Evolutionary conservation across 2,797 vertebrate species (phyloP).

Genomic region (Chiloscyllium punctatum): DNA sequence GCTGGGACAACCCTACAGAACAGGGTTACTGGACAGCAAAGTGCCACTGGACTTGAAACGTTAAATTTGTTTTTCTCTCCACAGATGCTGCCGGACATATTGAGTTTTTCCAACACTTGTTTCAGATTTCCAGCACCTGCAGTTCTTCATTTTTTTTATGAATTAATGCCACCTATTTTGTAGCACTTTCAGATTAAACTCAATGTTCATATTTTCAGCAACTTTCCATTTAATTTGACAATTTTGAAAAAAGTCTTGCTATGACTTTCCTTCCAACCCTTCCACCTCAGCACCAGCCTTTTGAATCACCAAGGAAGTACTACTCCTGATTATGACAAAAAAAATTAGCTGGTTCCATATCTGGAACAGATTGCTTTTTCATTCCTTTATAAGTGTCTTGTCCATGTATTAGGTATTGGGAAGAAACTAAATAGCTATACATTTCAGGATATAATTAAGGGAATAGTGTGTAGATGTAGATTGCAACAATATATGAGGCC

Average conservation of each 20-base stretch:
- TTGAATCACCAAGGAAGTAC: background rate
- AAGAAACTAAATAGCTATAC: background rate
- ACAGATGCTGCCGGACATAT: too few species aligned
- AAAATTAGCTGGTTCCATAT: background rate
- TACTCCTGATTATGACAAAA: background rate
- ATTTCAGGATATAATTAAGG: background rate
- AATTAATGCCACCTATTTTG: background rate
- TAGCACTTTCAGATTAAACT: too few species aligned
- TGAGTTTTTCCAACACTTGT: too few species aligned
- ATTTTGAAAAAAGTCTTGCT: background rate
- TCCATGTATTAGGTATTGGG: too few species aligned
- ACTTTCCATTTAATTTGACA: background rate
- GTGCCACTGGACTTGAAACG: too few species aligned
- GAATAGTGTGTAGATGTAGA: background rate
- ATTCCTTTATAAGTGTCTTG: background rate
- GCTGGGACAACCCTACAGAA: too few species aligned
- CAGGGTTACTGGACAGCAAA: too few species aligned
- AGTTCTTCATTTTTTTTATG: too few species aligned
- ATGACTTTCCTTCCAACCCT: background rate
- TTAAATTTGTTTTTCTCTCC: too few species aligned
- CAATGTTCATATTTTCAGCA: background rate
- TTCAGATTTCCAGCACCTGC: too few species aligned
- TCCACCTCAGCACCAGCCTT: background rate
- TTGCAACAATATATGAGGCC: background rate
- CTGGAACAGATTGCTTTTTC: background rate